phyloP scores from a whole-genome alignment of 2,113 vertebrate genomes.

The Ciconia stormi region DNA sequence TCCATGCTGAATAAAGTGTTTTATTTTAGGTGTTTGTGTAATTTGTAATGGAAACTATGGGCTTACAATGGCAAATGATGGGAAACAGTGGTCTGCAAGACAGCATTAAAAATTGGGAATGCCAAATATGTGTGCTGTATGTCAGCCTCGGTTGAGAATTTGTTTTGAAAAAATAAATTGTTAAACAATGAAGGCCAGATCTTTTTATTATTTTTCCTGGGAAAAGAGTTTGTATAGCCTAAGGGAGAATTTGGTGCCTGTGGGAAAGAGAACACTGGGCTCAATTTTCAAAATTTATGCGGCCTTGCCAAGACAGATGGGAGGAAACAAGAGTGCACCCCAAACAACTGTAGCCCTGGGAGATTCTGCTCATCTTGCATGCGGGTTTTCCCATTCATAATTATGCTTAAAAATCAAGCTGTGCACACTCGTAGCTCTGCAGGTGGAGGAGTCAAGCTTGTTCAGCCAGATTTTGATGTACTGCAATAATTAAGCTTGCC shows the following conservation, averaged over 20 bases:
- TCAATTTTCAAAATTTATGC: slow-evolving; percentile 13
- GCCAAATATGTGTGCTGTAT: slow-evolving; percentile 42
- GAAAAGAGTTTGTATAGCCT: slow-evolving; percentile 41
- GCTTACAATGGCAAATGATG: slow-evolving; percentile 1
- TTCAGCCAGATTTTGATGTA: background rate
- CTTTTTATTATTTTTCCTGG: slow-evolving; percentile 49
- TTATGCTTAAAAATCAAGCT: background rate
- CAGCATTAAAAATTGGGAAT: slow-evolving; percentile 63
- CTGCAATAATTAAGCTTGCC: background rate
- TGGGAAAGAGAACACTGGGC: slow-evolving; percentile 23
- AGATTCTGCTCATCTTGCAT: background rate
- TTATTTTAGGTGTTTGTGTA: background rate
- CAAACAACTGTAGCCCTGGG: background rate
- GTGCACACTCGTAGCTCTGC: background rate
- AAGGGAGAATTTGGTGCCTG: background rate
- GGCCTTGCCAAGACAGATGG: slow-evolving; percentile 1
- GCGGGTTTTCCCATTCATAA: background rate
- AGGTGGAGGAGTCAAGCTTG: background rate
- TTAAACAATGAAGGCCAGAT: slow-evolving; percentile 35
- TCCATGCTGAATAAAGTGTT: background rate
- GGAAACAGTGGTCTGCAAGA: slow-evolving; percentile 30
- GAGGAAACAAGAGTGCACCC: background rate
- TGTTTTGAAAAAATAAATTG: slow-evolving; percentile 51
- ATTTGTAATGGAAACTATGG: background rate
- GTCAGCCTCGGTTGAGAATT: slow-evolving; percentile 3